Evolutionary conservation across 2,797 vertebrate species (phyloP), one percentile per base, ranked within the genome.

Genomic region (Enteromius thamalakanensis): DNA sequence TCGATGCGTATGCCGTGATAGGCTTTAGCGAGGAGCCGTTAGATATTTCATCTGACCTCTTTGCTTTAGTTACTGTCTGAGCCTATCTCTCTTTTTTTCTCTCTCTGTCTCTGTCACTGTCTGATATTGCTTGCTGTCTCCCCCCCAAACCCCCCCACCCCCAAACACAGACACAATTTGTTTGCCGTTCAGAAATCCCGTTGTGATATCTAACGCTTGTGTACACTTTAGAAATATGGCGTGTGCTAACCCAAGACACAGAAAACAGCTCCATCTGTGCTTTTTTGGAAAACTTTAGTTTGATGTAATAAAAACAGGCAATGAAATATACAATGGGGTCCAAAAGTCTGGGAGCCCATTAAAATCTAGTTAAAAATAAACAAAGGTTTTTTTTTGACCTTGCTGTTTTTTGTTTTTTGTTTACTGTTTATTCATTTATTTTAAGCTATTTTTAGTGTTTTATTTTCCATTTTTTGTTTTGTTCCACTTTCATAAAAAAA

Each of bases 211-310:
- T 49, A 58, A 58, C 2, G 26, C 53, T 14, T 62, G 40, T 80
- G 65, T 58, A 53, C 21, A 69, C 32, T 37, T 37, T 5, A 68
- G 47, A 42, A 79, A 68, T 79, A 79, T 37, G 49, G 32, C 62
- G 8, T 55, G 37, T 21, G 17, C 23, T 49, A 60, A 81, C 79
- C 11, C 51, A 74, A 49, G 40, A 17, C 69, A 34, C 40, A n/a
- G 37, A 58, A 80, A 71, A 81, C 69, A 49, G 53, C 69, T 34
- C 55, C 55, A 65, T 81, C 42, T 74, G 68, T n/a, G 26, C 23
- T 3, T 80, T 34, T 42, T 37, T 64, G 55, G 17, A 74, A 81
- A 62, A 40, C 11, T 64, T 45, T 34, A 42, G 7, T 21, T 55
- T 7, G 1, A 32, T 65, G n/a, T 19, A 19, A 81, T 40, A 37